A percentile compares a stretch with the other conserved stretches of the same genome.
Conservation (phyloP, 2,113 vertebrate species). For the Ivindomyrus marchei region DNA sequence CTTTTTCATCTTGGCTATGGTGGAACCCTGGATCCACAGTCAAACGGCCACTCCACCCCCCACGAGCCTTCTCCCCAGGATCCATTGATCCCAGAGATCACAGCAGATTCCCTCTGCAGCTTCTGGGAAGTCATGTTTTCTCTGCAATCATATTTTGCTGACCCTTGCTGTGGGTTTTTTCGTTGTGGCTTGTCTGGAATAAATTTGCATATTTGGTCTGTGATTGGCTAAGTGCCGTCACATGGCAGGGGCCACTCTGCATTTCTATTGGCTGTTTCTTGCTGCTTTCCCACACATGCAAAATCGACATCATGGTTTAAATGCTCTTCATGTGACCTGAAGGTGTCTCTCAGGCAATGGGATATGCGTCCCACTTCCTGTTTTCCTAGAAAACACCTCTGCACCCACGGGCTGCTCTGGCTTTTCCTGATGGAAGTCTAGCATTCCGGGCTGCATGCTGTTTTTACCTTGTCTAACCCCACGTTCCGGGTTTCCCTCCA, state of each 20-base stretch:
- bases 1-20: neutral
- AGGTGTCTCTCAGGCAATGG: neutral
- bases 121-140: constrained; percentile 16
- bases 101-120: constrained; percentile 18
- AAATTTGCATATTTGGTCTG: neutral
- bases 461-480: neutral
- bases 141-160: neutral
- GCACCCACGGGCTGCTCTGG: neutral
- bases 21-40: neutral
- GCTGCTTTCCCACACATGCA: neutral
- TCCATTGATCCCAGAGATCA: neutral
- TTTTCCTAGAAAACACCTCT: neutral
- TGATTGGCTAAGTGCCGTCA: neutral
- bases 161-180: neutral
- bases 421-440: neutral
- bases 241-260: neutral
- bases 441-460: neutral
- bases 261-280: neutral
- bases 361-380: neutral
- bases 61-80: neutral
- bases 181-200: constrained; percentile 6
- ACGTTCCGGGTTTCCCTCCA: neutral
- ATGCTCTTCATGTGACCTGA: neutral
- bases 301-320: neutral
- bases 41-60: neutral